A percentile compares a stretch with the other conserved stretches of the same genome.
Evolutionary conservation across 2,888 invertebrate genomes (phyloP).

Genomic region (Trichopoda pennipes): DNA sequence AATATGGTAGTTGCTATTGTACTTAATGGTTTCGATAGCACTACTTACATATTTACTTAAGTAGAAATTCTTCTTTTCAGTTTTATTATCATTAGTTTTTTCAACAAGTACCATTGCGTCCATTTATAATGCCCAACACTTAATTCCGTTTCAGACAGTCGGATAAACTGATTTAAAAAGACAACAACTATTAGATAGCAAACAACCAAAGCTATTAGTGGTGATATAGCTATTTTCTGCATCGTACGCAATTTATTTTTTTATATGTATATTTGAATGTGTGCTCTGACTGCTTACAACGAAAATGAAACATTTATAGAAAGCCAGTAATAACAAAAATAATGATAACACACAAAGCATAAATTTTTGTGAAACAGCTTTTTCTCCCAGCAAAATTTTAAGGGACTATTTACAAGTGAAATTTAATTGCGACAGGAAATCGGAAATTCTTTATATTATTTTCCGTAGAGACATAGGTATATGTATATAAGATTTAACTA

Average conservation of each 20-base stretch:
- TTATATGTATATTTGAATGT: neutral
- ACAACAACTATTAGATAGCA: slow-evolving; percentile 34
- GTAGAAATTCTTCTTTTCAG: slow-evolving; percentile 54
- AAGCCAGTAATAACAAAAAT: slow-evolving; percentile 54
- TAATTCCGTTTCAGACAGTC: slow-evolving; percentile 72
- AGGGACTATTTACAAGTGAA: neutral
- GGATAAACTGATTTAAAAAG: slow-evolving; percentile 35
- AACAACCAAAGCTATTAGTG: slow-evolving; percentile 45
- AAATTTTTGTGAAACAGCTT: slow-evolving; percentile 28
- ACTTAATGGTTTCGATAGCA: slow-evolving; percentile 55
- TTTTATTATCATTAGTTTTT: slow-evolving; percentile 39
- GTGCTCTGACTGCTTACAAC: neutral
- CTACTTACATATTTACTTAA: slow-evolving; percentile 27
- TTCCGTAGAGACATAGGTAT: too few species aligned
- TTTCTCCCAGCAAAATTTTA: slow-evolving; percentile 28
- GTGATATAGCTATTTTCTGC: slow-evolving; percentile 59
- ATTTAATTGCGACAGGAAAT: too few species aligned
- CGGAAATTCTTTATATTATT: too few species aligned
- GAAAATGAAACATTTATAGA: neutral
- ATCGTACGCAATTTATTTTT: slow-evolving; percentile 38
- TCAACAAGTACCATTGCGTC: slow-evolving; percentile 48
- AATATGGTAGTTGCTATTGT: slow-evolving; percentile 35
- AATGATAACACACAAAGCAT: slow-evolving; percentile 61
- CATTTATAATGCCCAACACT: slow-evolving; percentile 76
- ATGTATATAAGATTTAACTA: too few species aligned